Evolutionary conservation across 2,888 invertebrate genomes (phyloP), one percentile per base, ranked within the genome.

Genomic region (Drosophila vallismaia): DNA sequence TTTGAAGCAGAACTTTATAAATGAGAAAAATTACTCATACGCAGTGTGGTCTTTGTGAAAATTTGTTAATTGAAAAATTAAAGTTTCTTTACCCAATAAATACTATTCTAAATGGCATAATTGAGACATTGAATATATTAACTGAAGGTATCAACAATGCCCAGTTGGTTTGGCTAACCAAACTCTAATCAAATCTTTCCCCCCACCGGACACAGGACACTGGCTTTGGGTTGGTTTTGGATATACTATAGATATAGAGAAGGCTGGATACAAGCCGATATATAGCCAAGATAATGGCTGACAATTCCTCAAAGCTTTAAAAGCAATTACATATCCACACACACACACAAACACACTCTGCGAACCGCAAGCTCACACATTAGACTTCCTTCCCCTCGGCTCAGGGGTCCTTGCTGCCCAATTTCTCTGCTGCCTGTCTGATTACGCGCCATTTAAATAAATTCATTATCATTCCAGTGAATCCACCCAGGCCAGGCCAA

Each of bases 361-460:
- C 29, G n/a, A 40, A 28, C 46, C 45, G 26, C 63, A 46, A 31
- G 6, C 29, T 38, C 51, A 63, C 44, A 71, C 62, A 49, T 50
- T 44, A 38, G 40, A 45, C 63, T 45, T 51, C 46, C 46, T 28
- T 9, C 28, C 26, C 0, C 19, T 24, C 24, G 19, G 12, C 26
- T 3, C 10, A 3, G 12, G 12, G 8, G 10, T 48, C 10, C 7
- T 42, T 3, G 14, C n/a, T 29, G 46, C 12, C 29, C 38, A 33
- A 33, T 57, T 44, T 55, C 51, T 52, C 51, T 68, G 55, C 58
- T 66, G 45, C 54, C 56, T 64, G 54, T 81, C 78, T 86, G 84
- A 82, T 86, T 82, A 84, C 84, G 86, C 84, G 74, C 78, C 77
- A 82, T 82, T 86, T 77, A 84, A 82, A 86, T 77, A 70, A 86